Evolutionary conservation across 2,797 vertebrate species (phyloP).

Genomic region (Mormyrus proboscirostris): DNA sequence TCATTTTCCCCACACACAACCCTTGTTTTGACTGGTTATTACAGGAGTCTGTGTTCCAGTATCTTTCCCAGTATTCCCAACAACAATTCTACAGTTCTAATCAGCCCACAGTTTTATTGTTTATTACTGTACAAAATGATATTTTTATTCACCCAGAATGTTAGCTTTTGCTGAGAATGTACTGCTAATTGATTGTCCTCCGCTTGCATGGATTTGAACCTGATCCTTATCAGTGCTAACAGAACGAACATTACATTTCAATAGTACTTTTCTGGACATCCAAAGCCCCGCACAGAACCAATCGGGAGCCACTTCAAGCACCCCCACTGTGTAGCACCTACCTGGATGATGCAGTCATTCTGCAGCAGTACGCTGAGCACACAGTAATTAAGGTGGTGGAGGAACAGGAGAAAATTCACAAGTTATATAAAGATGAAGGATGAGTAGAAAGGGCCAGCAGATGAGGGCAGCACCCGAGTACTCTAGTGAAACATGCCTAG

Average conservation of each 20-base stretch:
- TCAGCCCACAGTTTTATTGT: background rate
- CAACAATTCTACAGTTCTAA: background rate
- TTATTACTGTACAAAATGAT: background rate
- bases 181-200: background rate
- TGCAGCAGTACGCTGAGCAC: background rate
- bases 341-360: background rate
- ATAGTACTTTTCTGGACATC: background rate
- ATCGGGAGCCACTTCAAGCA: background rate
- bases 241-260: background rate
- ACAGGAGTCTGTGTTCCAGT: background rate
- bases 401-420: background rate
- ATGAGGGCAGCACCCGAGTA: background rate
- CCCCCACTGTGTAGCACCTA: background rate
- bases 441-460: background rate
- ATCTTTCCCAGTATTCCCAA: background rate
- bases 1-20: background rate
- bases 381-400: background rate
- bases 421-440: background rate
- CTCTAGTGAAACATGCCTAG: background rate
- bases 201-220: background rate
- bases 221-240: background rate
- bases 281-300: background rate
- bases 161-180: background rate
- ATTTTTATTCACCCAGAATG: background rate
- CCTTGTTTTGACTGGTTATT: background rate